Base-by-base conservation (phyloP, 2,797 vertebrate genomes). In the Thunnus albacares region DNA sequence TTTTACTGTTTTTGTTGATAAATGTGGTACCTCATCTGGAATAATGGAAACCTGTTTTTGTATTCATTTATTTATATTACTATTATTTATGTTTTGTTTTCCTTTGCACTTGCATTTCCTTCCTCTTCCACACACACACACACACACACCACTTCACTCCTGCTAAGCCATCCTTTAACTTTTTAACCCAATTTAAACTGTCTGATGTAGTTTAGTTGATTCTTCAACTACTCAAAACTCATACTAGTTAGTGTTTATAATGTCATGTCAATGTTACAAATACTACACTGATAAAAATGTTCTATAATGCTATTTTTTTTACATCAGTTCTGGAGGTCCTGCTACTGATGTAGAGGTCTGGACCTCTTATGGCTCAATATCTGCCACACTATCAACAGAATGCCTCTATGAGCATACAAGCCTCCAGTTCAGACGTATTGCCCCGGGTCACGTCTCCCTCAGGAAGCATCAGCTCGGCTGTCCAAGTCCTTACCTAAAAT, bases 391-490 rank as follows among this genome's bases (percentile, higher is more conserved):
- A 58, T 57, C 71, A 75, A 58, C 9, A 51, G 18, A 68, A 73
- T 66, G 53, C 49, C 56, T 55, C 49, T 62, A 58, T 41, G 53
- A 75, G 73, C 51, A 51, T 71, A 57, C 47, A 67, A 82, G 74
- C 55, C 62, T 64, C 10, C 28, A 38, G 75, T 81, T 87, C 68
- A 86, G 74, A 88, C 76, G 70, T n/a, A 77, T 65, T 4, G 82
- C 87, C 77, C 12, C 43, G 33, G 83, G 90, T 82, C 75, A 26
- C 6, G 6, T 70, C 77, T 82, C 86, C 82, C 84, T 30, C 56
- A 79, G 86, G 87, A 89, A 63, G 71, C 77, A 58, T 41, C 62
- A 26, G 55, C 66, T 75, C 49, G 66, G 52, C 83, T 71, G 62
- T 75, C 76, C 77, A 80, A 82, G 79, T 45, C 7, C n/a, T 13